These are phyloP conservation scores for Linyphia triangularis DNA, from an alignment of 2,888 invertebrate genomes.

Conservation along the genomic window DNA sequence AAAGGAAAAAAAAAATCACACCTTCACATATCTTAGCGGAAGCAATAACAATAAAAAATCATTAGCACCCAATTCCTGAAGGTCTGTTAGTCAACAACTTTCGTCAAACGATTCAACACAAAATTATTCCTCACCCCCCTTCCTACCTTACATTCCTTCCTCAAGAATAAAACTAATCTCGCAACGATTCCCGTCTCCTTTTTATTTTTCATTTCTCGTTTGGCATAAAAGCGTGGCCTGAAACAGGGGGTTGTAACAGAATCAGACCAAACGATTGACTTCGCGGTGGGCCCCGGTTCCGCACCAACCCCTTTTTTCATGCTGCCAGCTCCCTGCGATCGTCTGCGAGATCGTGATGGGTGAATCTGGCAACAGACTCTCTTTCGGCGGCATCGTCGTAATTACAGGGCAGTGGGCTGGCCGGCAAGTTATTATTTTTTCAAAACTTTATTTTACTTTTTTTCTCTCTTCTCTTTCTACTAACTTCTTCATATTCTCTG, in stretches of 20 bases:
- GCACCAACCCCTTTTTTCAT: constrained; percentile 48
- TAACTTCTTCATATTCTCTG: background rate
- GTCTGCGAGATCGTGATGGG: constrained; percentile 56
- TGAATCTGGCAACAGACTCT: constrained; percentile 14
- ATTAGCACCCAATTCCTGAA: background rate
- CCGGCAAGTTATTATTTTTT: constrained; percentile 49
- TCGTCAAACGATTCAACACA: constrained; percentile 6
- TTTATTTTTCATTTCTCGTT: background rate
- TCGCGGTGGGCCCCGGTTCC: constrained; percentile 53
- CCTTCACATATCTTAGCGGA: background rate
- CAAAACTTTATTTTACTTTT: constrained; percentile 10
- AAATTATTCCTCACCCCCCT: constrained; percentile 8
- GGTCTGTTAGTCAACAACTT: constrained; percentile 27
- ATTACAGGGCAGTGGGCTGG: constrained; percentile 61
- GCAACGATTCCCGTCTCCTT: background rate
- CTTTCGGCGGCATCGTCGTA: constrained; percentile 37
- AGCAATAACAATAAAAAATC: background rate
- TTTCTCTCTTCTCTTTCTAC: background rate
- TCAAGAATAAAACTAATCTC: constrained; percentile 16
- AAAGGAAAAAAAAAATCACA: constrained; percentile 17
- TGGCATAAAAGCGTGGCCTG: background rate
- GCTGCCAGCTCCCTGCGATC: constrained; percentile 40
- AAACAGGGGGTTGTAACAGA: background rate
- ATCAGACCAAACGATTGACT: background rate
- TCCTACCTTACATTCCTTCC: constrained; percentile 47